A percentile compares a stretch with the other conserved stretches of the same genome.
phyloP scores from a whole-genome alignment of 2,113 vertebrate genomes.

The Rhea americana region DNA sequence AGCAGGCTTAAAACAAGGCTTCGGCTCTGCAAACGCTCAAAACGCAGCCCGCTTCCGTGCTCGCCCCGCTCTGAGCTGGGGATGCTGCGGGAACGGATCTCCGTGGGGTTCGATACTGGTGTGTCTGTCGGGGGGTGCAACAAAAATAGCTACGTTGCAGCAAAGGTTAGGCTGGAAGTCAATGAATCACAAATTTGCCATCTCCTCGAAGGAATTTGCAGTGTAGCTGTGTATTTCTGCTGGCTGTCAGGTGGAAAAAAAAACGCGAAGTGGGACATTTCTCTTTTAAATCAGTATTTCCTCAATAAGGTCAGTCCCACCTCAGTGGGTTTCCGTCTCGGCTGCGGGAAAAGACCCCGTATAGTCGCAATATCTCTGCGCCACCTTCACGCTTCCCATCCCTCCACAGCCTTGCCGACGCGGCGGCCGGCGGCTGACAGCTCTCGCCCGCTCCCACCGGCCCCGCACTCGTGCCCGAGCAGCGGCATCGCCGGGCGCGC shows the following conservation, averaged over 20 bases:
- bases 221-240: neutral
- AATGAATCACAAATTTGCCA: neutral
- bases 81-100: neutral
- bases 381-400: neutral
- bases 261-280: neutral
- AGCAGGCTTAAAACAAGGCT: conserved; percentile 20
- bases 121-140: neutral
- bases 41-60: neutral
- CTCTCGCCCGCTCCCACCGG: neutral
- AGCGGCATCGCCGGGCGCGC: neutral
- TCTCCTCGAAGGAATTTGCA: neutral
- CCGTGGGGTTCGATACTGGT: neutral
- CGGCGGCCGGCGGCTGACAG: neutral
- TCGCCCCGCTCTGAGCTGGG: neutral
- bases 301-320: neutral
- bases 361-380: neutral
- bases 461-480: neutral
- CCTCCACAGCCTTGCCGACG: neutral
- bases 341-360: neutral
- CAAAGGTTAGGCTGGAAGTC: neutral
- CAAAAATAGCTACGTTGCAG: neutral
- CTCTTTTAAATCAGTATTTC: conserved; percentile 20
- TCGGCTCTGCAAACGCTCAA: neutral
- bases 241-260: neutral
- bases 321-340: neutral